Conservation (phyloP, 2,113 vertebrate genomes). For the Malaclemys terrapin region DNA sequence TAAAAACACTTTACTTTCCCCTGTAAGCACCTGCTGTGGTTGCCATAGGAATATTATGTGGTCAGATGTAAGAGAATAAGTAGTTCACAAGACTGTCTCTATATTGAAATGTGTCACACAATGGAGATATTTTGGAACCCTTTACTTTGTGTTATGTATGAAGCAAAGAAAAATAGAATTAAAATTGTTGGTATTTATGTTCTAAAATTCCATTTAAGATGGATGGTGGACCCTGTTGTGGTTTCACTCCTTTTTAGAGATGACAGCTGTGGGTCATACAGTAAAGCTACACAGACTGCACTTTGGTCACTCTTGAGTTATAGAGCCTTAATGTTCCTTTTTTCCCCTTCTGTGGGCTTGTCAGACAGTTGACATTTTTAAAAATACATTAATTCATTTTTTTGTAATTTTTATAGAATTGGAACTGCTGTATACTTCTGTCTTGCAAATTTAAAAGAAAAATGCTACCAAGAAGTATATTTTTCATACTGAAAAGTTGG, state of each 20-base stretch:
- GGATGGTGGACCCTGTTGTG: not conserved
- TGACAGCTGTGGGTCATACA: not conserved
- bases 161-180: not conserved
- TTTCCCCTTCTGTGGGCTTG: not conserved
- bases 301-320: not conserved
- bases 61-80: not conserved
- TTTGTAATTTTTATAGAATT: not conserved
- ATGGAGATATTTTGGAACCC: not conserved
- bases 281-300: not conserved
- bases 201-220: not conserved
- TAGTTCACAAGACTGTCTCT: not conserved
- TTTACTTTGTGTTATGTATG: not conserved
- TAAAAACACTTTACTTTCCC: not conserved
- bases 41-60: not conserved
- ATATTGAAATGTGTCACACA: not conserved
- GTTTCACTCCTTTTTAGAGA: not conserved
- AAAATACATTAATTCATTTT: not conserved
- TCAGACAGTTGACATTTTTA: not conserved
- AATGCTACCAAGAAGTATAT: not conserved
- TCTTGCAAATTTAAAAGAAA: not conserved
- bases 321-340: not conserved
- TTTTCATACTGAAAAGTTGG: rapidly evolving
- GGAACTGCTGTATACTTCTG: not conserved
- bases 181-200: not conserved
- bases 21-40: not conserved